Evolutionary conservation across 2,113 vertebrate species (phyloP), one percentile per base, ranked within the genome.

Genomic region (Ranitomeya variabilis): DNA sequence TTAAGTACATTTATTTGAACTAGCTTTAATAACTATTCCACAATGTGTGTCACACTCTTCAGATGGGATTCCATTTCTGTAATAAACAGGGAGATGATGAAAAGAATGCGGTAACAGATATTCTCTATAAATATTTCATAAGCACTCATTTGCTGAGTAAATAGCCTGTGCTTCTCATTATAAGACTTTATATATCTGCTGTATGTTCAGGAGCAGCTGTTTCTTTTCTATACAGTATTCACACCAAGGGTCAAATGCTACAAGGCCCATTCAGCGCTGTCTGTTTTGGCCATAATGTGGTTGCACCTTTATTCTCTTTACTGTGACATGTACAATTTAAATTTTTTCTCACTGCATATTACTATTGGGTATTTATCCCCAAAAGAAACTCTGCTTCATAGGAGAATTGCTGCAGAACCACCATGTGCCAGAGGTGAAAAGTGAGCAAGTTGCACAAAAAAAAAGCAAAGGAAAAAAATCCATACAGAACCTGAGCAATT

Each of bases 111-210:
- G 66, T 76, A 83, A 81, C 26, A 26, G 66, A 82, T 60, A 82
- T 31, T 60, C 67, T 83, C 81, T 74, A 74, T 83, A 83, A 76
- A 83, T 83, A 76, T 83, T 83, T 88, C 55, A 76, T 83, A 57
- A 21, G 52, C 19, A 62, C 69, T 82, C 80, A 80, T 80, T 74
- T 88, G 54, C 80, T 74, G 69, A 67, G 73, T 76, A 83, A 88
- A 88, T 88, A 73, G 87, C 55, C 67, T 18, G 51, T 76, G 37
- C 80, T 73, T 12, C 54, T 73, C 67, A 82, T 88, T 83, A 83
- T 57, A 88, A 16, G 80, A 37, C 79, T 87, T 74, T 76, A 59
- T 80, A 74, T 87, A 81, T 87, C 86, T 87, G 79, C 51, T 45
- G 67, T 80, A 14, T 51, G 78, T 81, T 57, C 23, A 62, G 54